A percentile compares a stretch with the other conserved stretches of the same genome.
phyloP scores from a whole-genome alignment of 1,140 invertebrate species.

The Eriocheir sinensis region DNA sequence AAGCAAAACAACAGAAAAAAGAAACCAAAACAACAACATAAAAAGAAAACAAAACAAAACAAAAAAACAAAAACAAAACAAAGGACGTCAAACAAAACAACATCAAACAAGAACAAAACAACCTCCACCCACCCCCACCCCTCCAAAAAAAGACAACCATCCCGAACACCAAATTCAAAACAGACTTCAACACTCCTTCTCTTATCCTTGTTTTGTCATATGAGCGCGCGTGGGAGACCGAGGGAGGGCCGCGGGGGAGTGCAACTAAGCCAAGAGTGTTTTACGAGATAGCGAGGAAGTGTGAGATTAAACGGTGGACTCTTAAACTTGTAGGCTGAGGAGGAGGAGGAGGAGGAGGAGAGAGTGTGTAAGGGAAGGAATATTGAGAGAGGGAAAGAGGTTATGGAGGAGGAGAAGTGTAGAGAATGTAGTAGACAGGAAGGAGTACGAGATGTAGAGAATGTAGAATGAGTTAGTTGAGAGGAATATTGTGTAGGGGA shows the following conservation, averaged over 20 bases:
- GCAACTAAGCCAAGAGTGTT: background rate
- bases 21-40: too few species aligned
- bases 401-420: background rate
- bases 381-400: background rate
- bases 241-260: too few species aligned
- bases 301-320: background rate
- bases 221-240: background rate
- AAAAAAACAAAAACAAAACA: too few species aligned
- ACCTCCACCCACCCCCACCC: too few species aligned
- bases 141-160: too few species aligned
- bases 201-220: too few species aligned
- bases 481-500: background rate
- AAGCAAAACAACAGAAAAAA: too few species aligned
- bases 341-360: background rate
- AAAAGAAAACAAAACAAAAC: too few species aligned
- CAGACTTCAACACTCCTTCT: too few species aligned
- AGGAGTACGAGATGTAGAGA: background rate
- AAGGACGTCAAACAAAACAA: too few species aligned
- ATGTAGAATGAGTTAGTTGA: background rate
- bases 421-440: background rate
- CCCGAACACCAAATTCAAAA: too few species aligned
- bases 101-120: too few species aligned
- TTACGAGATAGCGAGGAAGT: background rate
- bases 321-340: background rate
- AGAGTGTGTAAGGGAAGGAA: background rate